Evolutionary conservation across 2,797 vertebrate genomes (phyloP).

Genomic region (Rhinophrynus dorsalis): DNA sequence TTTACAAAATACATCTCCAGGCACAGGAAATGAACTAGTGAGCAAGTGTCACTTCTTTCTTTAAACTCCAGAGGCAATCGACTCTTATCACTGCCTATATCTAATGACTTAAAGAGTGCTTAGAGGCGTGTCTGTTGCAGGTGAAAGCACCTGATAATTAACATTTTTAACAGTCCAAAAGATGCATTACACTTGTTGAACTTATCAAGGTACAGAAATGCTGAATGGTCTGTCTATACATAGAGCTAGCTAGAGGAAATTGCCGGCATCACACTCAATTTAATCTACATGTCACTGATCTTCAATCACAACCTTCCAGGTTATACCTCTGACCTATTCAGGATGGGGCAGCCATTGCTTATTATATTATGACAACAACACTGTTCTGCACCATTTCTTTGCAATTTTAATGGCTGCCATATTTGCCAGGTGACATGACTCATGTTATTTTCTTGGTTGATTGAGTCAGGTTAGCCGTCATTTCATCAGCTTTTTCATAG

Average conservation of each 20-base stretch:
- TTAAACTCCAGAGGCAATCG: conserved; percentile 17
- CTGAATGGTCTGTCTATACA: conserved; percentile 4
- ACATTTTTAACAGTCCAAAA: conserved; percentile 40
- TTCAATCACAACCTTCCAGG: conserved; percentile 3
- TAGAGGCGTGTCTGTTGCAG: conserved; percentile 36
- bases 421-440: conserved; percentile 16
- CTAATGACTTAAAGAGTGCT: conserved; percentile 7
- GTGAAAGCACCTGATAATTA: conserved; percentile 47
- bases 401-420: not conserved
- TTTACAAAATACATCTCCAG: conserved; percentile 26
- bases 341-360: not conserved
- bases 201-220: conserved; percentile 16
- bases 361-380: not conserved
- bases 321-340: not conserved
- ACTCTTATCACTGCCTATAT: conserved; percentile 28
- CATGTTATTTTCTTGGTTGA: conserved; percentile 19
- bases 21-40: conserved; percentile 34
- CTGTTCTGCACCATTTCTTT: conserved; percentile 21
- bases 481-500: conserved; percentile 16
- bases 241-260: conserved; percentile 44
- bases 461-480: conserved; percentile 29
- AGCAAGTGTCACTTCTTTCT: conserved; percentile 27
- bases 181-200: conserved; percentile 31
- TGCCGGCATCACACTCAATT: conserved; percentile 11
- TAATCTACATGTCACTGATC: conserved; percentile 5